phyloP scores from a whole-genome alignment of 2,888 invertebrate species.

The Apocheima hispidaria region DNA sequence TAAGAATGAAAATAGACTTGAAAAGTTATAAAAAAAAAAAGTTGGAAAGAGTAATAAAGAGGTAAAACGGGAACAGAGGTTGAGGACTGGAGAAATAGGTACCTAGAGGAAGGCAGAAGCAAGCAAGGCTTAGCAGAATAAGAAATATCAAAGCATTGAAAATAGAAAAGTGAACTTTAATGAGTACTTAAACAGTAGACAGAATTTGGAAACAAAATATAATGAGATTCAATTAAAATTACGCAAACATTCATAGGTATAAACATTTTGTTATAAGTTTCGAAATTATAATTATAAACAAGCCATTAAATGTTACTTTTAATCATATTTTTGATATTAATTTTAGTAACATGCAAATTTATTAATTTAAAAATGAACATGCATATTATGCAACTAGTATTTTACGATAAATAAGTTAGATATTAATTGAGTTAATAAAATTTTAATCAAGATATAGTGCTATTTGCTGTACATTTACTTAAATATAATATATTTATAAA shows the following conservation, averaged over 20 bases:
- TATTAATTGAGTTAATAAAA: conserved; percentile 18
- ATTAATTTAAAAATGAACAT: conserved; percentile 1
- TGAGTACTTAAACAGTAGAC: neutral
- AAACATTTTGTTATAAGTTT: too few relatives aligned
- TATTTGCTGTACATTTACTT: conserved; percentile 55
- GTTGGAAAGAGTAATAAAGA: neutral
- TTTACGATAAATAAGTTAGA: conserved; percentile 4
- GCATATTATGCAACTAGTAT: neutral
- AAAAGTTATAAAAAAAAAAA: neutral
- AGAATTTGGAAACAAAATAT: neutral
- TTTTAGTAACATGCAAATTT: neutral
- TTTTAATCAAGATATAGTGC: conserved; percentile 49
- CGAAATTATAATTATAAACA: too few relatives aligned
- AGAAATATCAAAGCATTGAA: conserved; percentile 53
- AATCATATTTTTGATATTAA: too few relatives aligned
- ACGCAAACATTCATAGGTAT: too few relatives aligned
- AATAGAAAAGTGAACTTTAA: conserved; percentile 31
- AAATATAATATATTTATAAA: conserved; percentile 26
- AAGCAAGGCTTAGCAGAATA: conserved; percentile 56
- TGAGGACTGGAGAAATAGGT: conserved; percentile 31
- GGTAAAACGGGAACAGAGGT: conserved; percentile 15
- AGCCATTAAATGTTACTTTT: too few relatives aligned
- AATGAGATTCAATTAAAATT: too few relatives aligned
- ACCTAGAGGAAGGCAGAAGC: conserved; percentile 49
- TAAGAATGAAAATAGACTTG: neutral